A percentile compares a stretch with the other conserved stretches of the same genome.
Evolutionary conservation across 30 jellyfish, hydroid and myxozoan species (phyloP).

Genomic region (Hydractinia symbiolongicarpus): DNA sequence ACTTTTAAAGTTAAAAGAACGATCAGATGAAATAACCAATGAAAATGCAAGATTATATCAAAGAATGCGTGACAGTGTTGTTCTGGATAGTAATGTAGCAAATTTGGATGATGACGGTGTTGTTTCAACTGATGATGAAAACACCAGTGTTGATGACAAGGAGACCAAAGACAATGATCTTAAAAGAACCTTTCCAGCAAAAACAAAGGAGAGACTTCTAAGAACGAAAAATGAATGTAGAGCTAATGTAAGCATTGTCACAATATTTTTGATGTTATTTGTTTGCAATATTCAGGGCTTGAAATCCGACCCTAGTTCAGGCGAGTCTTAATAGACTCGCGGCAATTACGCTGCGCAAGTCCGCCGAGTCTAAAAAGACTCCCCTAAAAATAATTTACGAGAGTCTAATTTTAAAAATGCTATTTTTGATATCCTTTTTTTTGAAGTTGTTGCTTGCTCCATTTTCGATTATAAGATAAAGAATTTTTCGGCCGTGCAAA

Average conservation of each 20-base stretch:
- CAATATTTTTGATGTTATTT: too few relatives aligned
- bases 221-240: conserved; percentile 10
- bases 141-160: background rate
- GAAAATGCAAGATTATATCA: conserved; percentile 36
- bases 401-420: too few relatives aligned
- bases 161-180: background rate
- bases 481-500: too few relatives aligned
- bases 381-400: too few relatives aligned
- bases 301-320: too few relatives aligned
- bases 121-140: background rate
- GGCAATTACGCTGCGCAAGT: too few relatives aligned
- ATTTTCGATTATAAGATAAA: too few relatives aligned
- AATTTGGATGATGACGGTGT: background rate
- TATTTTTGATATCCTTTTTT: too few relatives aligned
- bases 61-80: conserved; percentile 36
- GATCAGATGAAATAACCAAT: conserved; percentile 25
- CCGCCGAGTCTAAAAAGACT: too few relatives aligned
- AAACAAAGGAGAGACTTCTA: conserved; percentile 14
- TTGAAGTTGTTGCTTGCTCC: too few relatives aligned
- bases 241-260: background rate
- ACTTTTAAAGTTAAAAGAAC: conserved; percentile 6
- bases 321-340: too few relatives aligned
- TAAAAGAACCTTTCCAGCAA: background rate
- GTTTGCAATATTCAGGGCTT: too few relatives aligned
- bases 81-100: background rate